A percentile compares a stretch with the other conserved stretches of the same genome.
phyloP scores from a whole-genome alignment of 2,888 invertebrate genomes.

The Eristalis pertinax region DNA sequence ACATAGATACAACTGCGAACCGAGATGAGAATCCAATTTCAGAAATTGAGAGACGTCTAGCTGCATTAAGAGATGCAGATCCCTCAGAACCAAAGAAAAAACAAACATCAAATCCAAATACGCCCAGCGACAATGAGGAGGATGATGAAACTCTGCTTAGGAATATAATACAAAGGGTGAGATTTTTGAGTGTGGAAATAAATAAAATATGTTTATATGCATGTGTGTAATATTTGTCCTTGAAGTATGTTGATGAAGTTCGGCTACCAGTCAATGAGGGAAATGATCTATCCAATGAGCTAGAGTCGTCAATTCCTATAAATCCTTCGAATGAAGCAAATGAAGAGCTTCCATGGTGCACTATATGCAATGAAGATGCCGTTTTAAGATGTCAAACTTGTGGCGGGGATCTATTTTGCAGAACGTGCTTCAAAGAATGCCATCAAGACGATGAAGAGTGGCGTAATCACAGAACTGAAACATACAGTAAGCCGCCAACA shows the following conservation, averaged over 20 bases:
- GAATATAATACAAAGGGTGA: conserved; percentile 78
- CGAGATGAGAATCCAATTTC: conserved; percentile 82
- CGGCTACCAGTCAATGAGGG: conserved; percentile 82
- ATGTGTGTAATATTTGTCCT: not conserved
- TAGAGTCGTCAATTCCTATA: conserved; percentile 73
- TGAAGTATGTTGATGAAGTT: conserved; percentile 82
- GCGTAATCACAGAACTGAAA: conserved; percentile 76
- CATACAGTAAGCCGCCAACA: conserved; percentile 77
- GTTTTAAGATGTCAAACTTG: conserved; percentile 89
- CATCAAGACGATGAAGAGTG: conserved; percentile 86
- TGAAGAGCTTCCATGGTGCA: conserved; percentile 90
- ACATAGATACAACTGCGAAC: conserved; percentile 83
- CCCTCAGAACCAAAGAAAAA: conserved; percentile 20
- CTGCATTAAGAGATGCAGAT: conserved; percentile 82
- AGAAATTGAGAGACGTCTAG: conserved; percentile 83
- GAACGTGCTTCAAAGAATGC: conserved; percentile 87
- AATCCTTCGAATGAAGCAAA: conserved; percentile 67
- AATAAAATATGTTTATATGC: not conserved
- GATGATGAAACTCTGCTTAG: conserved; percentile 80
- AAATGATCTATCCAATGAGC: conserved; percentile 74
- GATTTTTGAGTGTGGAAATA: not conserved
- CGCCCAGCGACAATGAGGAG: conserved; percentile 79
- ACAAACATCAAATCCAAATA: conserved; percentile 73
- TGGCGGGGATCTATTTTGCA: conserved; percentile 90
- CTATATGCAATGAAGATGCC: conserved; percentile 92